Base-by-base conservation (phyloP, 2,888 invertebrate genomes). In the Pocota personata region DNA sequence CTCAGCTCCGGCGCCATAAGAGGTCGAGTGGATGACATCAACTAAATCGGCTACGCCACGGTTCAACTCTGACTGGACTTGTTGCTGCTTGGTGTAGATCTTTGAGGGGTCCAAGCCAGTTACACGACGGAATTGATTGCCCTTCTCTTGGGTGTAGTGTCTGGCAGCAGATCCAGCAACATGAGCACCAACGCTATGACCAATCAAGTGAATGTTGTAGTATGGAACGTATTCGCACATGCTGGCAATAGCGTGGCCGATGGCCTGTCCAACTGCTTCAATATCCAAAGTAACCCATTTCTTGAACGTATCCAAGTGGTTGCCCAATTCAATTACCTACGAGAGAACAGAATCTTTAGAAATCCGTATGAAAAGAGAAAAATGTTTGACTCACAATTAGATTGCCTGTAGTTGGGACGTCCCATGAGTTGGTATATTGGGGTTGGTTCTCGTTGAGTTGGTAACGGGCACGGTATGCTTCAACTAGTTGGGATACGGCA, bases 11-110 rank as follows among this genome's bases (percentile, higher is more conserved):
- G 90, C 89, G 37, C 91, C 90, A 32, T 89, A 89, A 50, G 88
- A 89, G 0, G 92, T 90, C 7, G 92, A 89, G 76, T 92, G 92
- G 58, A 92, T 91, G 80, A 88, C 92, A 87, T 91, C 92, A 32
- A 92, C 91, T 35, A 92, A 91, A 35, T 91, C 89, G 10, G 92
- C 92, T 88, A 91, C 91, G 43, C 92, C 92, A 50, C 91, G 91
- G 14, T 90, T 87, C 21, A 92, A 66, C 4, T 91, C 91, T 50
- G 71, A 89, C 75, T 92, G 82, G 8, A 84, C 84, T 14, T 89
- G 73, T 32, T 89, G 88, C 35, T 89, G 72, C 27, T 88, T 89
- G 87, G 89, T 89, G 55, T 87, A 90, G 7, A 89, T 80, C 35
- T 88, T 89, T 6, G 91, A 82, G 62, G 92, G 91, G 69, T 92